Conservation (phyloP, 1,140 invertebrate species). For the Capitella teleta region DNA sequence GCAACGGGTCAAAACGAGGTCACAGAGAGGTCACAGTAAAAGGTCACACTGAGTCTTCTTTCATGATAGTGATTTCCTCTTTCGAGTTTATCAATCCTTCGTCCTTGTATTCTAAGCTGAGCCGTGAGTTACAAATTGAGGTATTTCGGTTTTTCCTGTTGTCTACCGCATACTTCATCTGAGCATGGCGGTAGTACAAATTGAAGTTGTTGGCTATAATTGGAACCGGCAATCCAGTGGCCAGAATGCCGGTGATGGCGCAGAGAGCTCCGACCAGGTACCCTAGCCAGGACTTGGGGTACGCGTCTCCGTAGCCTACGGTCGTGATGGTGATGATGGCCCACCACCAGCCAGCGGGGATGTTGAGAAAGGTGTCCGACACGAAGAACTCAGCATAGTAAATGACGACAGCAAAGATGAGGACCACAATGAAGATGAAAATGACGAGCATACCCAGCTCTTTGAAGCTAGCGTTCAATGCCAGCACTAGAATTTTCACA, state of each 20-base stretch:
- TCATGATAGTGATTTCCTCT: too few relatives aligned
- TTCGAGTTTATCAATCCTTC: too few relatives aligned
- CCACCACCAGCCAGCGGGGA: constrained; percentile 31
- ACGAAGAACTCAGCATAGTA: constrained; percentile 11
- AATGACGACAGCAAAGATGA: constrained; percentile 7
- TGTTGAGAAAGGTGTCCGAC: constrained; percentile 16
- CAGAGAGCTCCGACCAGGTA: constrained; percentile 26
- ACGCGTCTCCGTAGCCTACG: constrained; percentile 30
- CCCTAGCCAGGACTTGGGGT: constrained; percentile 21
- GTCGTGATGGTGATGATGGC: constrained; percentile 34
- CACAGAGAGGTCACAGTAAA: too few relatives aligned
- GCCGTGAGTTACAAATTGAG: too few relatives aligned
- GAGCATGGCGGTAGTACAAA: constrained; percentile 15
- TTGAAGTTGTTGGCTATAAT: constrained; percentile 34
- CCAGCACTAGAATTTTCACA: constrained; percentile 7
- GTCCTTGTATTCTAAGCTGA: too few relatives aligned
- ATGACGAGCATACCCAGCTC: constrained; percentile 10
- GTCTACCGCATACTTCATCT: constrained; percentile 5
- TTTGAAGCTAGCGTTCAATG: neutral
- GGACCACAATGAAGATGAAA: constrained; percentile 10
- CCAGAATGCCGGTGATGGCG: constrained; percentile 27
- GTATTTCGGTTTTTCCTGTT: constrained; percentile 7
- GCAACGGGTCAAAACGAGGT: too few relatives aligned
- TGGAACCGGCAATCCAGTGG: constrained; percentile 29
- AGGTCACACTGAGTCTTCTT: too few relatives aligned